A percentile compares a stretch with the other conserved stretches of the same genome.
Conservation (phyloP, 1,140 invertebrate species). For the Pseudomyrmex dendroicus region DNA sequence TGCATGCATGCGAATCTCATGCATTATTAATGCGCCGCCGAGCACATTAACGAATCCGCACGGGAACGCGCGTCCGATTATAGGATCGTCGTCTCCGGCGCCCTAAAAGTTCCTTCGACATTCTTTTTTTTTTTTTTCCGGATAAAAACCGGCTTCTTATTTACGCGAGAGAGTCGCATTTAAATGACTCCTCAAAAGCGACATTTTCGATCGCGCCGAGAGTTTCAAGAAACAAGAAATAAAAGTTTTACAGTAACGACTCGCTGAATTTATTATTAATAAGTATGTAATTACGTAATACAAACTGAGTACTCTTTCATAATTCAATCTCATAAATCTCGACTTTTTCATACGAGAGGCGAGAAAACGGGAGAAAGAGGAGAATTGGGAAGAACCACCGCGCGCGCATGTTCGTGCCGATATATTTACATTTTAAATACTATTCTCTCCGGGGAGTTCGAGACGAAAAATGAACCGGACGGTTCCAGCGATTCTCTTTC, state of each 20-base stretch:
- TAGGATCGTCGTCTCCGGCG: constrained; percentile 7
- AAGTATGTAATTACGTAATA: not conserved
- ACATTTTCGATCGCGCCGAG: constrained; percentile 60
- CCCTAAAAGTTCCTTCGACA: constrained; percentile 45
- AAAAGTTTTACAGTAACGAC: not conserved
- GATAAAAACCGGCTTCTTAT: not conserved
- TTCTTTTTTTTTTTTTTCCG: constrained; percentile 44
- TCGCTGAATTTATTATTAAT: not conserved
- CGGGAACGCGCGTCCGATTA: not conserved
- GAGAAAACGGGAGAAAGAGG: constrained; percentile 51
- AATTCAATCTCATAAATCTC: constrained; percentile 11
- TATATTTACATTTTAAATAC: constrained; percentile 74
- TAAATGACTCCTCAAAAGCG: constrained; percentile 33
- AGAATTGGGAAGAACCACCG: constrained; percentile 62
- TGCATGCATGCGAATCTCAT: constrained; percentile 47
- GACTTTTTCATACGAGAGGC: not conserved
- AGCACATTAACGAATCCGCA: constrained; percentile 59
- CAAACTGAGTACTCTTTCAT: not conserved
- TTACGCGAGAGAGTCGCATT: constrained; percentile 54
- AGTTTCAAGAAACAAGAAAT: constrained; percentile 34
- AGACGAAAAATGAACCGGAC: constrained; percentile 63
- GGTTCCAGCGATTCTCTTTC: not conserved
- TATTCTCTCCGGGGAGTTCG: constrained; percentile 46
- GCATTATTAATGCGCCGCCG: constrained; percentile 71
- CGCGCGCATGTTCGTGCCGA: constrained; percentile 14